These are phyloP conservation scores for Plutella xylostella DNA, from an alignment of 2,888 invertebrate genomes.

Conservation along the genomic window DNA sequence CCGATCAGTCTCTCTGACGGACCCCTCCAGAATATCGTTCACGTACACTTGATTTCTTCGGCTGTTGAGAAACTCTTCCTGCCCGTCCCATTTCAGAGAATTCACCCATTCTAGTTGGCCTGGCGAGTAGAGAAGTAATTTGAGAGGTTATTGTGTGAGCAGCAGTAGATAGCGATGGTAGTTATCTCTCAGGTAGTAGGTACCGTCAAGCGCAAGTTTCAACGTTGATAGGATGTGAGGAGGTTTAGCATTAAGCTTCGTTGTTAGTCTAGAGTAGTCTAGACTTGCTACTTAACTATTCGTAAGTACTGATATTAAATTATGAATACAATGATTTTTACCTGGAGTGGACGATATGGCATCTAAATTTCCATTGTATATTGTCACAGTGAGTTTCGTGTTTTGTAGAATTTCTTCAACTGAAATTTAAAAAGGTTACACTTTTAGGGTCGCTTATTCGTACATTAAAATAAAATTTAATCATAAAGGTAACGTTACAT, in stretches of 20 bases:
- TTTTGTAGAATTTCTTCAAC: conserved; percentile 76
- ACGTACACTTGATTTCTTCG: conserved; percentile 66
- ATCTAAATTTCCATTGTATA: conserved; percentile 85
- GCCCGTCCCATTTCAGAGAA: conserved; percentile 73
- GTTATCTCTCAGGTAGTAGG: neutral
- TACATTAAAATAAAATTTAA: too few relatives aligned
- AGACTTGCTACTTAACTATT: too few relatives aligned
- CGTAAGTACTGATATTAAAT: too few relatives aligned
- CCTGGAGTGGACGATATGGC: conserved; percentile 86
- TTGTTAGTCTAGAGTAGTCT: too few relatives aligned
- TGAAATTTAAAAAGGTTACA: conserved; percentile 41
- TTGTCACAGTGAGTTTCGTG: conserved; percentile 73
- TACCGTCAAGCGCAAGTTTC: too few relatives aligned
- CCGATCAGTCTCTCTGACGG: conserved; percentile 72
- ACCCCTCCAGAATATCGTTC: conserved; percentile 75
- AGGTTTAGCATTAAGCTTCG: too few relatives aligned
- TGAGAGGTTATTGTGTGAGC: too few relatives aligned
- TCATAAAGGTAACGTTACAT: neutral
- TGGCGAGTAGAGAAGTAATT: conserved; percentile 35
- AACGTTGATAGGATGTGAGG: too few relatives aligned
- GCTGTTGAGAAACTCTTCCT: conserved; percentile 66
- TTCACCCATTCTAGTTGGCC: conserved; percentile 83
- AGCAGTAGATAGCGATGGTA: too few relatives aligned
- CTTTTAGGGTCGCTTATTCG: too few relatives aligned
- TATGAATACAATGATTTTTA: too few relatives aligned